phyloP scores from a whole-genome alignment of 1,140 invertebrate species.

The Mesaphorura yosii region DNA sequence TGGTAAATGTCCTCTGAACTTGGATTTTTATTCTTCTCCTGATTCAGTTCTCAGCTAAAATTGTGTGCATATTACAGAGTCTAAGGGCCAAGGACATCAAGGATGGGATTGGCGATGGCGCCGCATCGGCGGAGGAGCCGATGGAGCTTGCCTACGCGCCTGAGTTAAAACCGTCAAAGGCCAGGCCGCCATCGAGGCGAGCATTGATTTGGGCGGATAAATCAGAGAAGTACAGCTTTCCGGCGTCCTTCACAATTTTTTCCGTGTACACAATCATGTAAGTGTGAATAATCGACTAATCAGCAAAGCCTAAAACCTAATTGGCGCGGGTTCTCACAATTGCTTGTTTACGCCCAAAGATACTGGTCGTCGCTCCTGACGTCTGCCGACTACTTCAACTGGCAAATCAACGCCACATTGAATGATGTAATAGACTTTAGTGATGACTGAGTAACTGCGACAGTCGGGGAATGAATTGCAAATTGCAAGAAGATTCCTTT shows the following conservation, averaged over 20 bases:
- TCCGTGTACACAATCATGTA: slow-evolving; percentile 3
- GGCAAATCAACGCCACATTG: not conserved
- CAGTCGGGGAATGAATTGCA: too few relatives aligned
- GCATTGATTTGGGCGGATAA: not conserved
- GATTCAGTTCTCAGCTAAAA: not conserved
- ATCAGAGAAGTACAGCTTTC: slow-evolving; percentile 5
- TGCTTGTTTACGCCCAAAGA: too few relatives aligned
- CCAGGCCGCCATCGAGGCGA: not conserved
- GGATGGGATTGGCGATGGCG: not conserved
- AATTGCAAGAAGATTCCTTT: too few relatives aligned
- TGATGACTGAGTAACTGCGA: too few relatives aligned
- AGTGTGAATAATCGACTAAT: not conserved
- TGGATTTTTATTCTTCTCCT: slow-evolving; percentile 3
- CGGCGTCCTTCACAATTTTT: not conserved
- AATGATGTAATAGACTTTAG: too few relatives aligned
- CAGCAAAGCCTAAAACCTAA: too few relatives aligned
- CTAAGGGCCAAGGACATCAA: not conserved
- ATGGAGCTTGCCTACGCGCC: too few relatives aligned
- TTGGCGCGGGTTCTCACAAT: too few relatives aligned
- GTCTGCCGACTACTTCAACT: not conserved
- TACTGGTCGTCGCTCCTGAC: slow-evolving; percentile 22
- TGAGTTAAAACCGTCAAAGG: too few relatives aligned
- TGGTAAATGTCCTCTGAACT: not conserved
- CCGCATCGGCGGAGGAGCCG: not conserved
- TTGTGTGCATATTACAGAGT: not conserved